These are phyloP conservation scores for Zhuqinia jingwanae DNA, from an alignment of 2,888 invertebrate species.

Conservation along the genomic window DNA sequence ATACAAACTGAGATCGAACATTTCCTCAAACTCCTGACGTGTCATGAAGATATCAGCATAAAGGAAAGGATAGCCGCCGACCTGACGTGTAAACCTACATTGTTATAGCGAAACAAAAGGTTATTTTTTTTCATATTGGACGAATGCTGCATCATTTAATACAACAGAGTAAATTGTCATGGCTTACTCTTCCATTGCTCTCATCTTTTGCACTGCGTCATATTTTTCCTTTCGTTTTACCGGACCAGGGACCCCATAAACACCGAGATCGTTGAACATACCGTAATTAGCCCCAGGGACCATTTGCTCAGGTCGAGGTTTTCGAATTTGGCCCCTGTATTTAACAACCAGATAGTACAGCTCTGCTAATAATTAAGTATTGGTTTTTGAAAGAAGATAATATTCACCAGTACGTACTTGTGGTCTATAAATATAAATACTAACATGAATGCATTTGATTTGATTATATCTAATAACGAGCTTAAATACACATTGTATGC, in stretches of 20 bases:
- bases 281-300: conserved; percentile 86
- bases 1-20: conserved; percentile 87
- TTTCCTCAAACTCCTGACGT: conserved; percentile 84
- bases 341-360: too few relatives aligned
- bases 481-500: conserved; percentile 81
- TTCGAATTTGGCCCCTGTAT: conserved; percentile 83
- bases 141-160: background rate
- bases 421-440: too few relatives aligned
- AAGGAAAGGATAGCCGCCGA: conserved; percentile 86
- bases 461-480: too few relatives aligned
- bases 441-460: too few relatives aligned
- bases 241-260: conserved; percentile 86
- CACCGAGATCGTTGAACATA: conserved; percentile 87
- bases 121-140: too few relatives aligned
- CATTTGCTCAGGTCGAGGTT: conserved; percentile 84
- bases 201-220: conserved; percentile 86
- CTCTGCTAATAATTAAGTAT: too few relatives aligned
- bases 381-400: too few relatives aligned
- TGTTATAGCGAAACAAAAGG: background rate
- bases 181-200: conserved; percentile 85
- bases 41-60: conserved; percentile 88
- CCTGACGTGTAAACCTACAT: conserved; percentile 84
- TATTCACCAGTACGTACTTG: too few relatives aligned
- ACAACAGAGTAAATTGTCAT: conserved; percentile 25
- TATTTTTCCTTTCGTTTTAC: conserved; percentile 85